phyloP scores from a whole-genome alignment of 2,888 invertebrate species.

The Cryptocephalus moraei region DNA sequence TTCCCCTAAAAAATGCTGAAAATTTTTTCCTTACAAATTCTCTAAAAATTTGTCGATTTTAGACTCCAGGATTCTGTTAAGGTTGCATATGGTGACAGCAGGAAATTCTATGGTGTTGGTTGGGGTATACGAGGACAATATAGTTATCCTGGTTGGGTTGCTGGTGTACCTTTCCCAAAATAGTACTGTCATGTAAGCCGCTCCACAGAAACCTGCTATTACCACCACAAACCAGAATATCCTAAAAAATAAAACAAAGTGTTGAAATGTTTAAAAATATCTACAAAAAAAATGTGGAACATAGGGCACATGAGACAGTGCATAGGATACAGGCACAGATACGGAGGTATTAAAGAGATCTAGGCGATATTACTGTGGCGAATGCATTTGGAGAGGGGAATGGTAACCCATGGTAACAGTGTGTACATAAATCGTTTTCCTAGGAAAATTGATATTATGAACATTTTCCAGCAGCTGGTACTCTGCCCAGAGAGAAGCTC shows the following conservation, averaged over 20 bases:
- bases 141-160: constrained; percentile 32
- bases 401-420: too few relatives aligned
- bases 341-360: too few relatives aligned
- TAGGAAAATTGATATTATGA: too few relatives aligned
- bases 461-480: too few relatives aligned
- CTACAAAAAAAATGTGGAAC: too few relatives aligned
- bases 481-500: too few relatives aligned
- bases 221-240: constrained; percentile 28
- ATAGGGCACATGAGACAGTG: too few relatives aligned
- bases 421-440: too few relatives aligned
- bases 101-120: constrained; percentile 30
- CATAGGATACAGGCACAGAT: too few relatives aligned
- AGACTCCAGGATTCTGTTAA: constrained; percentile 20
- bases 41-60: constrained; percentile 21
- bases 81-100: constrained; percentile 34
- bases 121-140: constrained; percentile 27
- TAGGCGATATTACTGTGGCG: too few relatives aligned
- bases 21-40: constrained; percentile 17
- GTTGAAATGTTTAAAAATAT: background rate
- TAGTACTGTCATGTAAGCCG: constrained; percentile 31
- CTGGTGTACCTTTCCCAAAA: constrained; percentile 30
- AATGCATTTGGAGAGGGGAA: too few relatives aligned
- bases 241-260: constrained; percentile 15
- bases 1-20: too few relatives aligned
- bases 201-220: constrained; percentile 20